A percentile compares a stretch with the other conserved stretches of the same genome.
Evolutionary conservation across 1,140 invertebrate species (phyloP).

Genomic region (Polyergus mexicanus): DNA sequence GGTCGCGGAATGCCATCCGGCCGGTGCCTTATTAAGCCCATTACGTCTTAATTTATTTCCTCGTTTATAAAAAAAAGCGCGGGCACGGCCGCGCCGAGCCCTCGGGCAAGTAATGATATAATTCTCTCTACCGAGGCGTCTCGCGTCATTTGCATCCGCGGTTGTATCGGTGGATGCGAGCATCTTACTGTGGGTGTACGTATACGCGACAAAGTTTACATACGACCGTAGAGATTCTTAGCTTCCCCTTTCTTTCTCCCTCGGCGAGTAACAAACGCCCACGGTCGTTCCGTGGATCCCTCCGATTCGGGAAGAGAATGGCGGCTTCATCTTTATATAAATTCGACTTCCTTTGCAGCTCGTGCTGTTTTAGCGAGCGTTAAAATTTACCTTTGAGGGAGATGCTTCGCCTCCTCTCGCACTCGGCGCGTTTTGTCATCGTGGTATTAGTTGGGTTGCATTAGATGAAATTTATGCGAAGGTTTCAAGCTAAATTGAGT

Average conservation of each 20-base stretch:
- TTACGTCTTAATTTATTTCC: conserved; percentile 77
- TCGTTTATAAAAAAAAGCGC: conserved; percentile 65
- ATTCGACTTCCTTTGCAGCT: conserved; percentile 24
- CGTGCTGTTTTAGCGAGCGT: conserved; percentile 36
- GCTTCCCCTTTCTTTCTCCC: conserved; percentile 1
- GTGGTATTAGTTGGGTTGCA: conserved; percentile 47
- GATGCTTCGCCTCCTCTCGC: conserved; percentile 32
- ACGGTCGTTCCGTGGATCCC: conserved; percentile 53
- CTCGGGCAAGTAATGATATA: conserved; percentile 70
- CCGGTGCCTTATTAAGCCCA: conserved; percentile 74
- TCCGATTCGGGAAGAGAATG: conserved; percentile 29
- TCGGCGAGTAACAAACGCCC: conserved; percentile 68
- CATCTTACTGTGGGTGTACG: conserved; percentile 25
- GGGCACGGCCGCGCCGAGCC: conserved; percentile 11
- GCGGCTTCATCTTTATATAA: conserved; percentile 30
- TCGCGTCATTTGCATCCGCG: conserved; percentile 68
- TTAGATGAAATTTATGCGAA: conserved; percentile 43
- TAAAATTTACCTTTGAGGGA: conserved; percentile 29
- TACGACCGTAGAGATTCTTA: conserved; percentile 12
- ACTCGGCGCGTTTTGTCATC: conserved; percentile 54
- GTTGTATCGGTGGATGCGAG: conserved; percentile 54
- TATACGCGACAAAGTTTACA: conserved; percentile 46
- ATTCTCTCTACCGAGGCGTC: conserved; percentile 59
- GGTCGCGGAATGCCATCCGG: conserved; percentile 72
- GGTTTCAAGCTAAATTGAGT: conserved; percentile 54